Evolutionary conservation across 1,140 invertebrate species (phyloP).

Genomic region (Procambarus clarkii): DNA sequence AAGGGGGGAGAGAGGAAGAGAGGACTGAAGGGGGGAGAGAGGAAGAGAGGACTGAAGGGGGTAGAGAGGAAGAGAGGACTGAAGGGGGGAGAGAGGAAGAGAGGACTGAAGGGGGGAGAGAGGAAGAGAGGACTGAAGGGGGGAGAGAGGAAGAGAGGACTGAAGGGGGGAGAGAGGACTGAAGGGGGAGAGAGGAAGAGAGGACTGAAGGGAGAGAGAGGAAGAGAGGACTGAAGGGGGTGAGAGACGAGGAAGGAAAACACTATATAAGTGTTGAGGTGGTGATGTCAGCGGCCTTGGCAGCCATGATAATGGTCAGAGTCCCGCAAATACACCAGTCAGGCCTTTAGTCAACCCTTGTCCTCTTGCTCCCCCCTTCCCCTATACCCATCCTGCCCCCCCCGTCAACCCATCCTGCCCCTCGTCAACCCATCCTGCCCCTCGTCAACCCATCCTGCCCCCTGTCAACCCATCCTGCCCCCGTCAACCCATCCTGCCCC

Average conservation of each 20-base stretch:
- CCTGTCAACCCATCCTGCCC: too few relatives aligned
- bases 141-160: too few relatives aligned
- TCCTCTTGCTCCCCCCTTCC: too few relatives aligned
- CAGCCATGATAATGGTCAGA: constrained; percentile 1
- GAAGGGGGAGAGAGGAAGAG: neutral
- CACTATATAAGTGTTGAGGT: neutral
- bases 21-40: too few relatives aligned
- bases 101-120: neutral
- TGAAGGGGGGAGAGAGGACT: neutral
- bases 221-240: neutral
- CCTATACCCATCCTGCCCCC: too few relatives aligned
- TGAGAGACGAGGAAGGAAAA: neutral
- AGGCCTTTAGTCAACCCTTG: neutral
- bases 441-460: too few relatives aligned
- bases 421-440: too few relatives aligned
- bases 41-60: too few relatives aligned
- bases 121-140: neutral
- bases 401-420: too few relatives aligned
- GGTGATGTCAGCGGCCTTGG: constrained; percentile 14
- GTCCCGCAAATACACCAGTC: neutral
- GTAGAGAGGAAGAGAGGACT: neutral
- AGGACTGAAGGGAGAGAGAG: too few relatives aligned
- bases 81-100: neutral
- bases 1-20: too few relatives aligned
- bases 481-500: too few relatives aligned